A percentile compares a stretch with the other conserved stretches of the same genome.
phyloP scores from a whole-genome alignment of 2,113 vertebrate species.

The Sinocyclocheilus maitianheensis region DNA sequence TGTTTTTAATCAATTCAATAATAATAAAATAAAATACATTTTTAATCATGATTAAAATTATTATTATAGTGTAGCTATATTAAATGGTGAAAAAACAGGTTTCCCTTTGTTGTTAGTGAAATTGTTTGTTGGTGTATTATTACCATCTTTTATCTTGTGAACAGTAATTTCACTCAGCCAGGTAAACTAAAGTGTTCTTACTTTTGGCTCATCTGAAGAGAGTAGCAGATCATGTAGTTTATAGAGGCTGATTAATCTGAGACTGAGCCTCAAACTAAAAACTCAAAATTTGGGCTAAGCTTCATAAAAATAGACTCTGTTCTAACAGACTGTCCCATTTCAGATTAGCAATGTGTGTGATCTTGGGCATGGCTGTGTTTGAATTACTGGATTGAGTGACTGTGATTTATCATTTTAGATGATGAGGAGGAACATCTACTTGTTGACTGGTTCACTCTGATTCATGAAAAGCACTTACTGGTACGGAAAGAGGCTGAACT shows the following conservation, averaged over 20 bases:
- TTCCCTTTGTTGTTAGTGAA: no score
- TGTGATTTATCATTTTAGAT: constrained; percentile 71
- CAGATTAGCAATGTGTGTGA: not conserved
- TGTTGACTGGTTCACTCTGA: constrained; percentile 98
- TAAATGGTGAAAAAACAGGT: no score
- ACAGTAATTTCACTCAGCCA: not conserved
- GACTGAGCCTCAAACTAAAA: not conserved
- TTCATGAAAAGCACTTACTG: constrained; percentile 95
- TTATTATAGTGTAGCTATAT: no score
- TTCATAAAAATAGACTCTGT: not conserved
- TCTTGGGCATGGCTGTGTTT: not conserved
- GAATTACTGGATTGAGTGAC: not conserved
- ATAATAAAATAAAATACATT: not conserved
- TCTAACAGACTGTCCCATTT: not conserved
- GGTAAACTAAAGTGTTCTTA: not conserved
- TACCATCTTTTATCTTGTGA: not conserved
- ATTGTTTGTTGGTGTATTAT: not conserved
- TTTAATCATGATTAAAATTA: not conserved
- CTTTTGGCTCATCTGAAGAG: not conserved
- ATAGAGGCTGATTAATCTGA: not conserved
- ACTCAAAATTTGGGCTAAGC: not conserved
- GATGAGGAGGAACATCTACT: constrained; percentile 87
- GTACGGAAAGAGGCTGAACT: constrained; percentile 93
- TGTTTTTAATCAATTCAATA: not conserved
- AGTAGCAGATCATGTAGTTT: not conserved